Conservation (phyloP, 2,113 vertebrate species). For the Bubo scandiacus region DNA sequence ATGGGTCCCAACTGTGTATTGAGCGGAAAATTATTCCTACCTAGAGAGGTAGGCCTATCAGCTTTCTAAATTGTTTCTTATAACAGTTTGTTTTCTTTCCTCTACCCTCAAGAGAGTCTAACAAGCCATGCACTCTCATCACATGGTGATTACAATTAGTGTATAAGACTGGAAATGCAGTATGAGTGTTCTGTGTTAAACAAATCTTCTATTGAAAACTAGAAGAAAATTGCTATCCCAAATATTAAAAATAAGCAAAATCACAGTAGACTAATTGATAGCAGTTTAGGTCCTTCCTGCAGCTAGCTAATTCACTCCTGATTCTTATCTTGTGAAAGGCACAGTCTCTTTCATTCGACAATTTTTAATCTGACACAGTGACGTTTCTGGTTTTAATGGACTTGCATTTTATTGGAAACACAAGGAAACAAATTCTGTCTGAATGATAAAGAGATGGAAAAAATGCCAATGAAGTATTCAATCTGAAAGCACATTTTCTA, state of each 20-base stretch:
- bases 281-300: neutral
- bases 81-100: constrained; percentile 16
- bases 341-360: neutral
- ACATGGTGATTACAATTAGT: constrained; percentile 15
- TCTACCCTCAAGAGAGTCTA: neutral
- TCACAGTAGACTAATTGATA: neutral
- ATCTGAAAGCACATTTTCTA: neutral
- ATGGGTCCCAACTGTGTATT: neutral
- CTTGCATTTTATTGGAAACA: constrained; percentile 13
- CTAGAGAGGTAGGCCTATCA: neutral
- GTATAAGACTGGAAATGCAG: neutral
- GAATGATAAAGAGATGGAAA: constrained; percentile 1
- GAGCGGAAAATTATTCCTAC: neutral
- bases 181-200: neutral
- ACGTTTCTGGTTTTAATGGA: neutral
- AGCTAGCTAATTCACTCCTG: neutral
- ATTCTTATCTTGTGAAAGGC: neutral
- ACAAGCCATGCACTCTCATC: neutral
- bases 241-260: neutral
- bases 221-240: neutral
- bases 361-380: neutral
- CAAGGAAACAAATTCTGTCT: neutral
- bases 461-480: neutral
- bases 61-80: neutral
- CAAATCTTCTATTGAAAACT: neutral